Evolutionary conservation across 1,140 invertebrate species (phyloP).

Genomic region (Drosophila orosa): DNA sequence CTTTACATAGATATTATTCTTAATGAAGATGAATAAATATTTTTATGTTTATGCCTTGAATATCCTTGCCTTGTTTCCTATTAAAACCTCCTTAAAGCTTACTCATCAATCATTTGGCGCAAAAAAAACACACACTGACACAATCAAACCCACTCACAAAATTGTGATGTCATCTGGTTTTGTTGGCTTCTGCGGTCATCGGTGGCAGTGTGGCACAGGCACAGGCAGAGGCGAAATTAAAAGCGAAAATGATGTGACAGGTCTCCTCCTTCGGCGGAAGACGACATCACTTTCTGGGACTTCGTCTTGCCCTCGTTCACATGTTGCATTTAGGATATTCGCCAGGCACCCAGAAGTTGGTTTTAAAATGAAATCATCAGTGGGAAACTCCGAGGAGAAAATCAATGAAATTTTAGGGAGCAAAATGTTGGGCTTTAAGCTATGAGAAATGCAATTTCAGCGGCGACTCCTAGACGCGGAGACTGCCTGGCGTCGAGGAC

Average conservation of each 20-base stretch:
- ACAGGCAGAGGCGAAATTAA: conserved; percentile 48
- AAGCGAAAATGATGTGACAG: conserved; percentile 62
- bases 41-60: neutral
- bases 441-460: conserved; percentile 61
- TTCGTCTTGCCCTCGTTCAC: conserved; percentile 38
- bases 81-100: conserved; percentile 23
- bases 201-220: conserved; percentile 28
- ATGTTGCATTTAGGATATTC: conserved; percentile 56
- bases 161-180: conserved; percentile 72
- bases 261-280: conserved; percentile 3
- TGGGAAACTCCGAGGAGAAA: conserved; percentile 35
- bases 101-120: conserved; percentile 37
- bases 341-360: conserved; percentile 29
- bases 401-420: conserved; percentile 63
- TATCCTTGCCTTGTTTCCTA: conserved; percentile 7
- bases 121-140: conserved; percentile 20
- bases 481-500: conserved; percentile 51
- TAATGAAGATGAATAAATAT: neutral
- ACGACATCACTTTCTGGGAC: conserved; percentile 7
- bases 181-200: conserved; percentile 44
- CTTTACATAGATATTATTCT: neutral
- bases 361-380: conserved; percentile 68
- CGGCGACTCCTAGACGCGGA: conserved; percentile 58
- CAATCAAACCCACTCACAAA: conserved; percentile 54
- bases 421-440: conserved; percentile 30